Base-by-base conservation (phyloP, 2,113 vertebrate species). In the Phoenicopterus ruber region DNA sequence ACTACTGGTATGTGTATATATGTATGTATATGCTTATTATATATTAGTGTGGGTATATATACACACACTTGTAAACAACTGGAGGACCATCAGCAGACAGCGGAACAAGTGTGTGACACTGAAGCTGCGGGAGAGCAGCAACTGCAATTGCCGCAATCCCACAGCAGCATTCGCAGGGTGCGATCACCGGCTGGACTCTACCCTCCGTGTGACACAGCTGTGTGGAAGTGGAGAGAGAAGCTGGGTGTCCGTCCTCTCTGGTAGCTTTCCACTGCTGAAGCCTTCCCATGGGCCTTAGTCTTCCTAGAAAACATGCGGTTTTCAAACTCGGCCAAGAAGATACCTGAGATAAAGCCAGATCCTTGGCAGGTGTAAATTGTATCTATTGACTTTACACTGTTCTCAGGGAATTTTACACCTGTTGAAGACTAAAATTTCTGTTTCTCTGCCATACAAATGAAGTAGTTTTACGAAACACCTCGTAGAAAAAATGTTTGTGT, bases 111-210 rank as follows among this genome's bases (percentile, higher is more conserved):
- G 0, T 25, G 26, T 26, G 54, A 36, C 20, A 7, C 19, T 19
- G n/a, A 5, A 38, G 12, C 34, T 70, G 40, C 1, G 2, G 38
- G 17, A 83, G 4, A 59, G 40, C 17, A 49, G 24, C 38, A 40
- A 4, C 12, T 11, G 24, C 20, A 10, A 0, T 17, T 0, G 0
- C 34, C 61, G 38, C 57, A 14, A 13, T 25, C 10, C n/a, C n/a
- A 24, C 38, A 8, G 5, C 31, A 65, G 17, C 42, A 11, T 22
- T 16, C 0, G 0, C 10, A 42, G 49, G 26, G 8, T 40, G n/a
- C 21, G n/a, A 1, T 14, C 12, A 6, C 15, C 29, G 49, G 7
- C 25, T 61, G 36, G 17, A 22, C 17, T 86, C 36, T 52, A 1
- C 19, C 55, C 42, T 34, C 22, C 5, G 1, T 3, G 13, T 6